Percentiles rank a stretch among this genome's conserved stretches.
These are phyloP conservation scores for Onthophagus sagittarius DNA, from an alignment of 2,888 invertebrate species.

Conservation along the genomic window DNA sequence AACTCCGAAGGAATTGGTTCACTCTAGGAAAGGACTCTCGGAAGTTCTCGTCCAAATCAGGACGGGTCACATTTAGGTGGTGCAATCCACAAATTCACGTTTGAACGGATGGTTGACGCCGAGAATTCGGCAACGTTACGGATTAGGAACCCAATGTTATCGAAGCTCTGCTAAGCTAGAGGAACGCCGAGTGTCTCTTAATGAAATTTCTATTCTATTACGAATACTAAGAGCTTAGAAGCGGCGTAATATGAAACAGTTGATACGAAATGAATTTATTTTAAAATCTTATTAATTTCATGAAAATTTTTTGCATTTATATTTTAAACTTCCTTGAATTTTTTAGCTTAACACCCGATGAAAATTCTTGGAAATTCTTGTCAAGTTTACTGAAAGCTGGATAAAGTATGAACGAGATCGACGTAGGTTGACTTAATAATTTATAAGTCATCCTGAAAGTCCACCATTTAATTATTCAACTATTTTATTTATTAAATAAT, in stretches of 20 bases:
- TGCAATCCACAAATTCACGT: too few species aligned
- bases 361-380: too few species aligned
- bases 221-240: background rate
- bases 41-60: background rate
- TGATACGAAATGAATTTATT: too few species aligned
- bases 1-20: background rate
- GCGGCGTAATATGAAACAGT: too few species aligned
- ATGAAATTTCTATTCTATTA: background rate
- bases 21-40: background rate
- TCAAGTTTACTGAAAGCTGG: background rate
- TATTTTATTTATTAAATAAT: background rate
- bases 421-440: background rate
- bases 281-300: too few species aligned
- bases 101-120: background rate
- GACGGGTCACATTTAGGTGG: background rate
- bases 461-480: background rate
- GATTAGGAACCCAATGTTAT: background rate
- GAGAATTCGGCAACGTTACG: background rate
- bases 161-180: background rate
- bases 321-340: too few species aligned
- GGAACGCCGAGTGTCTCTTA: background rate
- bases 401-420: background rate
- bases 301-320: too few species aligned
- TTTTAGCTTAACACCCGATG: too few species aligned
- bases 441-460: background rate